Conservation (phyloP, 2,888 invertebrate species). For the Cylindroiulus punctatus region DNA sequence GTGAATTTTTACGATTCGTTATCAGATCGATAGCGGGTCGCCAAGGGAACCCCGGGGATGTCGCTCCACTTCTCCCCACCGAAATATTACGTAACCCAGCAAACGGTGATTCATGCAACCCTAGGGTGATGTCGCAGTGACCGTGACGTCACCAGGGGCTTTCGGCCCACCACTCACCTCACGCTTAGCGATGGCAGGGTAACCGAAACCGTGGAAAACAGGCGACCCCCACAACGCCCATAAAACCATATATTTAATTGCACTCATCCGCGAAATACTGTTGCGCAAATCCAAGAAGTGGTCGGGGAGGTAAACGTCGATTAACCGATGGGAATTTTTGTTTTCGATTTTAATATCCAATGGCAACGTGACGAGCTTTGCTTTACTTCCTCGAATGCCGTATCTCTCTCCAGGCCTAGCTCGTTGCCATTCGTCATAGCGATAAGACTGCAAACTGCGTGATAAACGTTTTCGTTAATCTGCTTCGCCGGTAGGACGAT, state of each 20-base stretch:
- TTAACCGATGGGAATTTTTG: background rate
- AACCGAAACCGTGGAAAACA: background rate
- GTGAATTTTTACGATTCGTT: conserved; percentile 21
- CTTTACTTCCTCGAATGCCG: background rate
- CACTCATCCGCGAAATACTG: background rate
- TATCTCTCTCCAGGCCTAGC: background rate
- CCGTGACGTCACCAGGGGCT: background rate
- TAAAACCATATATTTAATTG: conserved; percentile 17
- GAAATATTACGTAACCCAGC: background rate
- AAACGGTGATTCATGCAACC: conserved; percentile 29
- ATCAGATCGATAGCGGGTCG: conserved; percentile 2
- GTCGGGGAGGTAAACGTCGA: background rate
- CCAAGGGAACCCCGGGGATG: conserved; percentile 24
- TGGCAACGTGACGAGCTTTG: background rate
- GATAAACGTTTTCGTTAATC: conserved; percentile 34
- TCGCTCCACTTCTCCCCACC: background rate
- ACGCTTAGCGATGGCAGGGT: background rate
- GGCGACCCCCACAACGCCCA: background rate
- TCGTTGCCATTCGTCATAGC: background rate
- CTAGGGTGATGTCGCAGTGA: background rate
- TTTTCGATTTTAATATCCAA: background rate
- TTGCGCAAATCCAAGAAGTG: background rate
- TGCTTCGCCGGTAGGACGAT: background rate
- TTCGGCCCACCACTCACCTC: background rate
- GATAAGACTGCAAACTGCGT: background rate